Evolutionary conservation across 2,888 invertebrate species (phyloP).

Genomic region (Drosophila peninsularis): DNA sequence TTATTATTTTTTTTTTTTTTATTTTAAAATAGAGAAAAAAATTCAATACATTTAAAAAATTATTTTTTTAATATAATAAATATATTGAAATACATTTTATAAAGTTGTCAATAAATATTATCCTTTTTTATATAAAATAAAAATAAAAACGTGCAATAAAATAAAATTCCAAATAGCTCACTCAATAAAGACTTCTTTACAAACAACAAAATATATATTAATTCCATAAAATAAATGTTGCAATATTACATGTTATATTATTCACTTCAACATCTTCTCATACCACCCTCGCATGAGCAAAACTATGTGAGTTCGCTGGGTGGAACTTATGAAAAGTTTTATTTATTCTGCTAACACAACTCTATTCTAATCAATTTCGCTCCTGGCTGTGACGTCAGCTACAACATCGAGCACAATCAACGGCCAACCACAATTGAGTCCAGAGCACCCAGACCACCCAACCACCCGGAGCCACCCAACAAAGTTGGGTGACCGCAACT

Average conservation of each 20-base stretch:
- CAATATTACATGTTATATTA: neutral
- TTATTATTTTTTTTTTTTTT: too few relatives aligned
- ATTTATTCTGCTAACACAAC: conserved; percentile 2
- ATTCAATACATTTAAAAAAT: too few relatives aligned
- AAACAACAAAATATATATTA: too few relatives aligned
- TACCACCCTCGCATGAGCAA: neutral
- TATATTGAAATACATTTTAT: too few relatives aligned
- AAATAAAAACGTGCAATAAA: neutral
- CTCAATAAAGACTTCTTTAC: neutral
- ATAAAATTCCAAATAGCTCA: neutral
- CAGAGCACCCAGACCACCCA: neutral
- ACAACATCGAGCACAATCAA: conserved; percentile 8
- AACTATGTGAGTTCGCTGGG: neutral
- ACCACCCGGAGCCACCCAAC: conserved; percentile 9
- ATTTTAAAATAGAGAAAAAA: too few relatives aligned
- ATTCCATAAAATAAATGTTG: too few relatives aligned
- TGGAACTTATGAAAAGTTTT: conserved; percentile 1
- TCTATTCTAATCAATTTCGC: conserved; percentile 19
- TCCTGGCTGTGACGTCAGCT: conserved; percentile 49
- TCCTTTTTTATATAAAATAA: too few relatives aligned
- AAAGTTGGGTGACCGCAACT: conserved; percentile 46
- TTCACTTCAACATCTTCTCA: neutral
- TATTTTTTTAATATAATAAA: too few relatives aligned
- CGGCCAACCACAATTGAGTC: neutral
- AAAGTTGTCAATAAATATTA: too few relatives aligned